Base-by-base conservation (phyloP, 1,140 invertebrate species). In the Papilio glaucus region DNA sequence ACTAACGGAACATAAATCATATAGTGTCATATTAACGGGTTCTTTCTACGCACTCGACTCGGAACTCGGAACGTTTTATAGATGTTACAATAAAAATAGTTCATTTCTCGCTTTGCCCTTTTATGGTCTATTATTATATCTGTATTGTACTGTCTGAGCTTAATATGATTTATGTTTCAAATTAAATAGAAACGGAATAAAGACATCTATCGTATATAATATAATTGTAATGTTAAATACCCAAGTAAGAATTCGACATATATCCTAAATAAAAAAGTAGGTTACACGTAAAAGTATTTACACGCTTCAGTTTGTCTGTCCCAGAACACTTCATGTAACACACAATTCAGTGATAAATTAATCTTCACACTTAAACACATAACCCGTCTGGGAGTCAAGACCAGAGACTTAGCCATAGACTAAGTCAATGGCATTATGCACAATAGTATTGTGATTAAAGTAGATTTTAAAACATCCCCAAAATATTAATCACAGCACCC, bases 141-240 rank as follows among this genome's bases (percentile, higher is more conserved):
- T 18, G 62, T 65, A 61, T 26, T 26, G 61, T n/a, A 39, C 18
- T 39, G 38, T 65, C 5, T 65, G 37, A 41, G 38, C 18, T 24
- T 10, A 9, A 57, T 18, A 26, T 21, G 49, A 24, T 24, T 57
- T 57, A 57, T 57, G 24, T 57, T 57, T 24, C 24, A 21, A 12
- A 24, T 9, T 24, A 4, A 21, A 12, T 18, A 74, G 72, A 75
- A 68, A 74, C 72, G 67, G 79, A 77, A 81, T 77, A 26, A 61
- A 18, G 42, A 49, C 8, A 2, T 21, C 29, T 33, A 6, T n/a
- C n/a, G n/a, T n/a, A n/a, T n/a, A n/a, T n/a, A n/a, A n/a, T n/a
- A n/a, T n/a, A n/a, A n/a, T n/a, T n/a, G n/a, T n/a, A n/a, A n/a
- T n/a, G n/a, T n/a, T n/a, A n/a, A n/a, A n/a, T n/a, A n/a, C n/a